phyloP scores from a whole-genome alignment of 2,113 vertebrate species.

The Orthonyx spaldingii region DNA sequence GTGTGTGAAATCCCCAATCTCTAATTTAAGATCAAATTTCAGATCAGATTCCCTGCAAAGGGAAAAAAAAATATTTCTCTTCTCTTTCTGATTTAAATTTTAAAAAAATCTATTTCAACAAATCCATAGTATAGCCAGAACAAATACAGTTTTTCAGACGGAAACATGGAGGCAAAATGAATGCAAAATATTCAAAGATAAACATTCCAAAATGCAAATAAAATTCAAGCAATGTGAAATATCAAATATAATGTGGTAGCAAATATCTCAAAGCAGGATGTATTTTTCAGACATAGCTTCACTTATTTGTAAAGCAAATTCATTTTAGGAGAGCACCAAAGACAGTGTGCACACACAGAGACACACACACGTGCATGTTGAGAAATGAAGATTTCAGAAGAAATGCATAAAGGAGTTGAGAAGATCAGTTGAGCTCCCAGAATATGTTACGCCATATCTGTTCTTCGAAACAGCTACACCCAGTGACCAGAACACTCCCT shows the following conservation, averaged over 20 bases:
- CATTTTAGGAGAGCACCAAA: background rate
- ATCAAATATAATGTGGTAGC: background rate
- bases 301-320: background rate
- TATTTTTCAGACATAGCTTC: background rate
- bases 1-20: background rate
- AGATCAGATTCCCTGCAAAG: background rate
- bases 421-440: background rate
- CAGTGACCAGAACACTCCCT: background rate
- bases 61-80: background rate
- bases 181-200: background rate
- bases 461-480: background rate
- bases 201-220: background rate
- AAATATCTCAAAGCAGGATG: background rate
- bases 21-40: background rate
- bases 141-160: background rate
- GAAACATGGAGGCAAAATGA: background rate
- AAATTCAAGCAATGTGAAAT: background rate
- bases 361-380: accelerated
- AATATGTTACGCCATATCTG: background rate
- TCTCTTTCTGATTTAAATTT: background rate
- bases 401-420: background rate
- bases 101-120: background rate
- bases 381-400: background rate
- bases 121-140: background rate
- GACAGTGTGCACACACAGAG: background rate